Percentiles rank a stretch among this genome's conserved stretches.
These are phyloP conservation scores for Ruditapes philippinarum DNA, from an alignment of 1,140 invertebrate genomes.

Conservation along the genomic window DNA sequence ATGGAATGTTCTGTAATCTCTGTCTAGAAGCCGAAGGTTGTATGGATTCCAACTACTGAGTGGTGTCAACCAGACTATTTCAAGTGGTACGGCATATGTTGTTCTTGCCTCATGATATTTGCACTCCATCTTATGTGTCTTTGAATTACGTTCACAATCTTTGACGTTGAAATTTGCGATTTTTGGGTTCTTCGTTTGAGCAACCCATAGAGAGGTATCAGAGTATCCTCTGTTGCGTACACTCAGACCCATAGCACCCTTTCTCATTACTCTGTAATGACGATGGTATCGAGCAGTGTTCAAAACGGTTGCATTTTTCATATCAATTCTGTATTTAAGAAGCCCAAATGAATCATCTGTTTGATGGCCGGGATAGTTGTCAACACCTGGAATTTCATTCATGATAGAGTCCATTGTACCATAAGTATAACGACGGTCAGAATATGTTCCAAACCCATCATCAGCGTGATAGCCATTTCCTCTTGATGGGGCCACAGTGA, in stretches of 20 bases:
- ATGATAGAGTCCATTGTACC: conserved; percentile 77
- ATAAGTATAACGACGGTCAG: conserved; percentile 49
- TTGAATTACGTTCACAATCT: conserved; percentile 27
- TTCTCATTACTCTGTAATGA: conserved; percentile 66
- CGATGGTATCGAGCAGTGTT: conserved; percentile 80
- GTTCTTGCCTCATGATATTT: conserved; percentile 40
- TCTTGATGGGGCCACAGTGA: conserved; percentile 52
- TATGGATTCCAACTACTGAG: conserved; percentile 80
- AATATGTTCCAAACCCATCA: conserved; percentile 55
- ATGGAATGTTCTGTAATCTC: neutral
- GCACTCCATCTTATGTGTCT: conserved; percentile 54
- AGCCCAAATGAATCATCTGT: conserved; percentile 73
- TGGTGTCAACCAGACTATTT: conserved; percentile 81
- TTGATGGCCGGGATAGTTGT: conserved; percentile 78
- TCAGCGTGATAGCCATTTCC: conserved; percentile 30
- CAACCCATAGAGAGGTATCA: conserved; percentile 77
- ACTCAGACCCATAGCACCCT: conserved; percentile 72
- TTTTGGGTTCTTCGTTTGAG: conserved; percentile 73
- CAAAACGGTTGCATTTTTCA: conserved; percentile 49
- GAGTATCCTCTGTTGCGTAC: conserved; percentile 73
- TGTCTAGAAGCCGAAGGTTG: conserved; percentile 60
- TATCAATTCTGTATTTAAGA: conserved; percentile 42
- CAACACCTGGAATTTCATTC: conserved; percentile 81
- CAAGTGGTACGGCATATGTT: conserved; percentile 80
- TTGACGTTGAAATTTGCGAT: conserved; percentile 62